A percentile compares a stretch with the other conserved stretches of the same genome.
Conservation (phyloP, 1,140 invertebrate species). For the Bombus polaris region DNA sequence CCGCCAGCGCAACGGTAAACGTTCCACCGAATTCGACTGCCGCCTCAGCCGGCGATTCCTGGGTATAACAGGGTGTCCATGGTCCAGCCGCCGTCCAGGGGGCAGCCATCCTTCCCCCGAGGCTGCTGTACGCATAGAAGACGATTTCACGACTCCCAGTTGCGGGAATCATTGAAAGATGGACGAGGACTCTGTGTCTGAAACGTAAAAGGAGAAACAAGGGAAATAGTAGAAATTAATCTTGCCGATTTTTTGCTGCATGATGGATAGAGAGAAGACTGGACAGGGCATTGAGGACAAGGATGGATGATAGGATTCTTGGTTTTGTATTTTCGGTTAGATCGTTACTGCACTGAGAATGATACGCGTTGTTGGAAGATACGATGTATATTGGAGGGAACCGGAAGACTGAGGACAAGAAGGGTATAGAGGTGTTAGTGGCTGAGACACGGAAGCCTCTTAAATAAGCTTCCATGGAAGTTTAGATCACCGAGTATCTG, state of each 20-base stretch:
- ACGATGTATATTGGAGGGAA: slow-evolving; percentile 5
- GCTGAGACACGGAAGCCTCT: background rate
- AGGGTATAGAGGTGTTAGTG: slow-evolving; percentile 23
- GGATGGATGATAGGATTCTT: background rate
- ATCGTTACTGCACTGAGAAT: background rate
- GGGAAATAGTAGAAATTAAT: too few relatives aligned
- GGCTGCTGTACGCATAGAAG: slow-evolving; percentile 25
- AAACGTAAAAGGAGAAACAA: too few relatives aligned
- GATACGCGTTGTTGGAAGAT: background rate
- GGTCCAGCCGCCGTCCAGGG: slow-evolving; percentile 6
- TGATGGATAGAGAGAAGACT: background rate
- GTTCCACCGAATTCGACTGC: slow-evolving; percentile 78
- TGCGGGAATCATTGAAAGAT: background rate
- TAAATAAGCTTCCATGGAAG: background rate
- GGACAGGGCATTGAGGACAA: background rate
- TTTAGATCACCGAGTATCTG: background rate
- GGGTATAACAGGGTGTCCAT: slow-evolving; percentile 80
- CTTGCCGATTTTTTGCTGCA: background rate
- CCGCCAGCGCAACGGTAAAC: slow-evolving; percentile 68
- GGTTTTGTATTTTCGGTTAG: background rate
- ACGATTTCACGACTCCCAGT: background rate
- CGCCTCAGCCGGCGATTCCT: slow-evolving; percentile 84
- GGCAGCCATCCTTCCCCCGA: slow-evolving; percentile 20
- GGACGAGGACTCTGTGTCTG: background rate
- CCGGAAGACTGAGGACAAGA: slow-evolving; percentile 38